Percentiles rank a stretch among this genome's conserved stretches.
phyloP scores from a whole-genome alignment of 2,113 vertebrate species.

The Pelecanoides urinatrix region DNA sequence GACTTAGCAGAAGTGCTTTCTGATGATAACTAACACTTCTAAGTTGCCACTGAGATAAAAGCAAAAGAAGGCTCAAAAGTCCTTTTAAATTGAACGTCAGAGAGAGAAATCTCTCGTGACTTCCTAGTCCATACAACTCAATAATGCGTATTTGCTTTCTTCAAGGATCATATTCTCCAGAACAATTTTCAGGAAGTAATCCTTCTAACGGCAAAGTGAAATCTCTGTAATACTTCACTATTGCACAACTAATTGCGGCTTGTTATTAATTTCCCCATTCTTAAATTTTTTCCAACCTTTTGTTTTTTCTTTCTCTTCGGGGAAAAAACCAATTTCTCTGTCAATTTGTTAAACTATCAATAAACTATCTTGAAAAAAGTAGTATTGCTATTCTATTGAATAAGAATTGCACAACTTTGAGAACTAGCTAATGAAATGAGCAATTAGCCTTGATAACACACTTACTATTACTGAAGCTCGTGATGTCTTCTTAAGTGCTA shows the following conservation, averaged over 20 bases:
- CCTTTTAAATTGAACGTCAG: neutral
- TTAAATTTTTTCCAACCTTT: neutral
- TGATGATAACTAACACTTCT: neutral
- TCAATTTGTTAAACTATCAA: neutral
- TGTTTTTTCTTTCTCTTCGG: neutral
- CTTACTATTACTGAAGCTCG: neutral
- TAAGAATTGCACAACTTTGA: neutral
- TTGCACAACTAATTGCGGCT: neutral
- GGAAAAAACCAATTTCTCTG: neutral
- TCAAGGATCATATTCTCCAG: neutral
- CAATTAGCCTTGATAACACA: neutral
- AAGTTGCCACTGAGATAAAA: neutral
- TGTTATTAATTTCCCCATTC: neutral
- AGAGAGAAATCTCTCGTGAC: neutral
- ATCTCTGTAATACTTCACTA: neutral
- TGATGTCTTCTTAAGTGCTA: neutral
- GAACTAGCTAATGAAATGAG: slow-evolving; percentile 19
- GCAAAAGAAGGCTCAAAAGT: neutral
- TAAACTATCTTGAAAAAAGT: neutral
- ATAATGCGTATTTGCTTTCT: neutral
- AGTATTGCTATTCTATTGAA: neutral
- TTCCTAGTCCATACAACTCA: neutral
- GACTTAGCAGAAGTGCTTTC: neutral
- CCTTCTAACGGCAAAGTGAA: neutral
- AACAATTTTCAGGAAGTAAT: neutral